phyloP scores from a whole-genome alignment of 2,113 vertebrate species.

The Dolichotis patagonum region DNA sequence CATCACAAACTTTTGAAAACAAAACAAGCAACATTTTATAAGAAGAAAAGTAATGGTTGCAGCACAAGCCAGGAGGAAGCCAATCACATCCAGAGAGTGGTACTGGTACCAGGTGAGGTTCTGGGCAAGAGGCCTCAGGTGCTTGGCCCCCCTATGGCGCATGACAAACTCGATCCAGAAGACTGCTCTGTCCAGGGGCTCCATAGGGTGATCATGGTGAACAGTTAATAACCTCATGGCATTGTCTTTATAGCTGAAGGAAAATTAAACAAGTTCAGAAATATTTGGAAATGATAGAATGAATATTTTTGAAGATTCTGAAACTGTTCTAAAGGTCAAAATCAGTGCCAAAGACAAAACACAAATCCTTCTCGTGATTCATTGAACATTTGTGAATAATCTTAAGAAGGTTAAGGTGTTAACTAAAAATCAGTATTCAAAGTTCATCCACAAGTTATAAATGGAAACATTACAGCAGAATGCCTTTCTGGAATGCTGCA shows the following conservation, averaged over 20 bases:
- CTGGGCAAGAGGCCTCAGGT: neutral
- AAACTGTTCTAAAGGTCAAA: neutral
- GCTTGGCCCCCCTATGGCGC: neutral
- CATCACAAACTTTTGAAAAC: conserved; percentile 80
- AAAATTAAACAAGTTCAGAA: neutral
- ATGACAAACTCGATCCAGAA: conserved; percentile 23
- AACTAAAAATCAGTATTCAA: too few species aligned
- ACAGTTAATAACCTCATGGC: neutral
- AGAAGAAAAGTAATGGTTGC: conserved; percentile 75
- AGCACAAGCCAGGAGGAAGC: neutral
- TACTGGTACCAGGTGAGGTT: conserved; percentile 19
- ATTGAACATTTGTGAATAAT: too few species aligned
- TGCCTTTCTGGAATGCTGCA: too few species aligned
- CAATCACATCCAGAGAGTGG: neutral
- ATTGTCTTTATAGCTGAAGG: conserved; percentile 21
- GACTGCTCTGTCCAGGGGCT: neutral
- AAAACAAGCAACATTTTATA: conserved; percentile 86
- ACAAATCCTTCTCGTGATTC: too few species aligned
- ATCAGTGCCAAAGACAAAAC: too few species aligned
- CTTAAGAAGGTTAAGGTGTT: too few species aligned
- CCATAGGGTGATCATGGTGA: neutral
- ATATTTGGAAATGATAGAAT: neutral
- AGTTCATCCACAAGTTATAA: too few species aligned
- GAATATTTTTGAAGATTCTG: neutral
- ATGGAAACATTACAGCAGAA: too few species aligned